A percentile compares a stretch with the other conserved stretches of the same genome.
Conservation (phyloP, 2,113 vertebrate genomes). For the Delphinapterus leucas region DNA sequence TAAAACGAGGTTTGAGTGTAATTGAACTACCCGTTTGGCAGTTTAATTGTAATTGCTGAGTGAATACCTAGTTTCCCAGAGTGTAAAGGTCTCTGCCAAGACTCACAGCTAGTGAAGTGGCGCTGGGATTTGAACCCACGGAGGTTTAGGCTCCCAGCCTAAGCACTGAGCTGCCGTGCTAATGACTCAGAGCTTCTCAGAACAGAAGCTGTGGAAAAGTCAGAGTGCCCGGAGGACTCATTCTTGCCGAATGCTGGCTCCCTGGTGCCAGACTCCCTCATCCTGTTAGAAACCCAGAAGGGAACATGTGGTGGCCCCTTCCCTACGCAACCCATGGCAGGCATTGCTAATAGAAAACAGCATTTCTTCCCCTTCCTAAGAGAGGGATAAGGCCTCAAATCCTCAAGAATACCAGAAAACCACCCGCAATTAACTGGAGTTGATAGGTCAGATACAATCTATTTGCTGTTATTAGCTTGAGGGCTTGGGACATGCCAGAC, state of each 20-base stretch:
- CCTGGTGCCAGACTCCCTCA: neutral
- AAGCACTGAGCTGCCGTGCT: neutral
- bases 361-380: neutral
- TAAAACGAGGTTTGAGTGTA: neutral
- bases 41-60: slow-evolving; percentile 9
- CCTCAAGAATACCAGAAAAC: neutral
- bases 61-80: slow-evolving; percentile 50
- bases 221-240: neutral
- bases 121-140: neutral
- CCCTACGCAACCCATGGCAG: neutral
- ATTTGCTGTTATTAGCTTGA: neutral
- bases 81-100: neutral
- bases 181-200: neutral
- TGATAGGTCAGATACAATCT: neutral
- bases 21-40: slow-evolving; percentile 40
- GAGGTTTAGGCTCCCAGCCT: neutral
- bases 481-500: neutral
- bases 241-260: neutral
- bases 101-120: neutral
- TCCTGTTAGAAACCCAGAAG: neutral
- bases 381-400: neutral
- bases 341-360: neutral
- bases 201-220: neutral
- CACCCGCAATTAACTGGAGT: too few species aligned
- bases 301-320: neutral